Percentiles rank a stretch among this genome's conserved stretches.
Conservation (phyloP, 2,888 invertebrate genomes). For the Antheraea assamensis region DNA sequence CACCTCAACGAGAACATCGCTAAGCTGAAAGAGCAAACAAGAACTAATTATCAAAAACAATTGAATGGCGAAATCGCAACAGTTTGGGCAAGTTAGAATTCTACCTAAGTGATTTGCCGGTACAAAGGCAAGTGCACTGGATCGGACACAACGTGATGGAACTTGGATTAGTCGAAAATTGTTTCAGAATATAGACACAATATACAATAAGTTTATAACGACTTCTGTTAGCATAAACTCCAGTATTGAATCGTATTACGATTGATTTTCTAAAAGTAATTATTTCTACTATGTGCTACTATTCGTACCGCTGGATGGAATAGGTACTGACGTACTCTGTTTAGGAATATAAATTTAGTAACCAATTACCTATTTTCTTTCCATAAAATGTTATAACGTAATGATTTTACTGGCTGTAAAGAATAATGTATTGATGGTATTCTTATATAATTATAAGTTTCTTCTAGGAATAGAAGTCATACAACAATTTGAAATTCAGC, state of each 20-base stretch:
- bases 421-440: background rate
- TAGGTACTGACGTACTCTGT: too few relatives aligned
- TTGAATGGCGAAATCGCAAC: background rate
- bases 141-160: background rate
- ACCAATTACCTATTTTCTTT: background rate
- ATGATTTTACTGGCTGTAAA: background rate
- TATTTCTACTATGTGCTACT: background rate
- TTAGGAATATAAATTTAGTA: too few relatives aligned
- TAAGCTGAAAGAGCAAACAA: background rate
- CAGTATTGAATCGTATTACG: background rate
- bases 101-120: background rate
- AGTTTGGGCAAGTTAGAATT: background rate
- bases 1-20: background rate
- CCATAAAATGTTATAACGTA: background rate
- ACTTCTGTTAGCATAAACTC: background rate
- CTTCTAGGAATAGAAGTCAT: background rate
- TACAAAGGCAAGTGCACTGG: background rate
- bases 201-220: background rate
- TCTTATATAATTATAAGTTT: background rate
- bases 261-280: background rate
- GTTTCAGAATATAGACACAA: background rate
- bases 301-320: too few relatives aligned
- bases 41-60: background rate
- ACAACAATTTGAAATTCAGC: background rate
- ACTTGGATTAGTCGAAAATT: background rate